phyloP scores from a whole-genome alignment of 2,113 vertebrate species.

The Cyanoderma ruficeps region DNA sequence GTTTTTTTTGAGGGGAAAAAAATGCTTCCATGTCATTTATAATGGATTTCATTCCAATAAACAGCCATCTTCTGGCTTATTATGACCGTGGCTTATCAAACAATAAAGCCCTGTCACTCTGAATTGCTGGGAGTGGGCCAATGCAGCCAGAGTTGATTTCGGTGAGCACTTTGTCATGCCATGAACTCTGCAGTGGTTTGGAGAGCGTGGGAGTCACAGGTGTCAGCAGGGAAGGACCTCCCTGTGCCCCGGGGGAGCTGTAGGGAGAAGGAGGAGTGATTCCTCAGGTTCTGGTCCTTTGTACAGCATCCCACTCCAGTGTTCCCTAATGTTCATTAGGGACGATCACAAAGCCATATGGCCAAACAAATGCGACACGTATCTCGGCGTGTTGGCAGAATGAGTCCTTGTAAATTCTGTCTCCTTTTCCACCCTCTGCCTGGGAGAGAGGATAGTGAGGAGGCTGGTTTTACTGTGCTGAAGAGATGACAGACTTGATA shows the following conservation, averaged over 20 bases:
- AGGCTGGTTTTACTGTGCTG: constrained; percentile 21
- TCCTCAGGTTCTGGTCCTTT: constrained; percentile 46
- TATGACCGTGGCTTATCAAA: constrained; percentile 7
- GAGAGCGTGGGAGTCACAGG: rapidly evolving
- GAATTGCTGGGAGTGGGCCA: not conserved
- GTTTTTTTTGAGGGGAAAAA: not conserved
- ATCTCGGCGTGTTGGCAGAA: constrained; percentile 18
- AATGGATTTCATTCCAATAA: constrained; percentile 35
- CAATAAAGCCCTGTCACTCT: constrained; percentile 21
- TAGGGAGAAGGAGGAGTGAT: constrained; percentile 44
- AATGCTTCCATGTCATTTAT: not conserved
- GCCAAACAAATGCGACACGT: constrained; percentile 3
- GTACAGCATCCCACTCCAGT: not conserved
- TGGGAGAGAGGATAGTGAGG: constrained; percentile 20
- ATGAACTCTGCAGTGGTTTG: not conserved
- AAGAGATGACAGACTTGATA: constrained; percentile 53
- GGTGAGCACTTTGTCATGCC: not conserved
- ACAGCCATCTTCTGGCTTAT: not conserved
- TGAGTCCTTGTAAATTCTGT: constrained; percentile 18
- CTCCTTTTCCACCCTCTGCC: constrained; percentile 18
- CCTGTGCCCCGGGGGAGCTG: not conserved
- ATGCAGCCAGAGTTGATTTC: not conserved
- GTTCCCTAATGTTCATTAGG: constrained; percentile 51
- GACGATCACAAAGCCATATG: constrained; percentile 62
- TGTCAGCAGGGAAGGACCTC: not conserved